Evolutionary conservation across 2,113 vertebrate species (phyloP), one percentile per base, ranked within the genome.

Genomic region (Coptodon rendalli): DNA sequence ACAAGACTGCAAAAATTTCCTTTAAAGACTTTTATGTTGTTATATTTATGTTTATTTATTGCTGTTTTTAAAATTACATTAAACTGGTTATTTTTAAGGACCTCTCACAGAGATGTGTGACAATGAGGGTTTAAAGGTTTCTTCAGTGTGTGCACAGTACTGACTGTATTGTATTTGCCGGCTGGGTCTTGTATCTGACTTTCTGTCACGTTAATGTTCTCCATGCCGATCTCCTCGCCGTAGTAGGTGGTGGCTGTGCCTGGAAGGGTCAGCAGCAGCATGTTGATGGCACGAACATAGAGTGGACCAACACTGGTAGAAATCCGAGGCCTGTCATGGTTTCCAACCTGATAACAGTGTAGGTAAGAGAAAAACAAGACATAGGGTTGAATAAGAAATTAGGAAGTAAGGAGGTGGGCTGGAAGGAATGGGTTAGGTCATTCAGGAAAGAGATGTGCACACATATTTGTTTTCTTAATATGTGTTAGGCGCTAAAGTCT

Each of bases 211-310:
- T 95, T 94, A 61, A 97, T 95, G 85, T 97, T 96, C 91, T 97
- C 95, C 99, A 99, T 99, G 93, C 99, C 99, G 57, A 99, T 97
- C 96, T 99, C 99, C 95, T 99, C 99, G 4, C 99, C 99, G 1
- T 99, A 99, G 90, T 99, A 99, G 56, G 98, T 99, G 80, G 97
- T 96, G 12, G 98, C 96, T 10, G 99, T 99, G 68, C 99, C 99
- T 9, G 97, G 99, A 19, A 99, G 97, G 1, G 98, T 99, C 92
- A 99, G 95, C 89, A 99, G 92, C 56, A 99, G 96, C 98, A 99
- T 98, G 89, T 99, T 98, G 91, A 99, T 96, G 57, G 96, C 92
- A 8, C 96, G 96, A 34, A 94, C 22, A 0, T 97, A 99, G 3
- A 94, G 85, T 6, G 54, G 93, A 66, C 98, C 98, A 57, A 96